Evolutionary conservation across 2,113 vertebrate species (phyloP).

Genomic region (Leptobrachium ailaonicum): DNA sequence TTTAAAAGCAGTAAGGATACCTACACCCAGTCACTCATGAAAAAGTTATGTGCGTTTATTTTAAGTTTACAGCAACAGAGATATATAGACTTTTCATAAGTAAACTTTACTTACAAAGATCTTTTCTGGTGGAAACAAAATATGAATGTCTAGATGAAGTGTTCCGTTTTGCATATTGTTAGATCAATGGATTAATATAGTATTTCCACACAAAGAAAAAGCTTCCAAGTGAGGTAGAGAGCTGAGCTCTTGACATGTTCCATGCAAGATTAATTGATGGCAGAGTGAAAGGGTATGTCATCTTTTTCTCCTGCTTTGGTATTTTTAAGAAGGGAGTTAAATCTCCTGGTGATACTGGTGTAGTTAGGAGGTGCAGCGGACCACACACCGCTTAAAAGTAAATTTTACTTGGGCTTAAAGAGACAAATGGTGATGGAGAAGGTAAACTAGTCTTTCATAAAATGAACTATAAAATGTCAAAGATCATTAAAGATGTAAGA

Average conservation of each 20-base stretch:
- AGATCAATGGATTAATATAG: not conserved
- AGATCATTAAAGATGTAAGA: constrained; percentile 35
- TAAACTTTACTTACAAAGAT: constrained; percentile 14
- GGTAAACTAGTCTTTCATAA: constrained; percentile 34
- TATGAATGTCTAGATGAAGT: not conserved
- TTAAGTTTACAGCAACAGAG: not conserved
- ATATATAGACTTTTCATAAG: constrained; percentile 14
- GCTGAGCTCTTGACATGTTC: not conserved
- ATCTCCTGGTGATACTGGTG: constrained; percentile 16
- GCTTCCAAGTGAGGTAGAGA: not conserved
- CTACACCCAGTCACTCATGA: not conserved
- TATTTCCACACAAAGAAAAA: constrained; percentile 7
- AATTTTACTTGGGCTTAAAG: constrained; percentile 34
- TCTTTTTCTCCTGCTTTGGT: constrained; percentile 11
- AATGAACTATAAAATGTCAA: constrained; percentile 39
- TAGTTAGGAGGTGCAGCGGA: constrained; percentile 17
- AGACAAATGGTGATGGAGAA: constrained; percentile 34
- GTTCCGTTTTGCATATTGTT: not conserved
- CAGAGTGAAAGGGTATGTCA: constrained; percentile 27
- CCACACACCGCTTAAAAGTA: constrained; percentile 34
- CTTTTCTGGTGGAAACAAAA: constrained; percentile 5
- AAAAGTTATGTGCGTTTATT: not conserved
- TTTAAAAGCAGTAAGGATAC: constrained; percentile 16
- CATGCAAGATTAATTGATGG: constrained; percentile 11
- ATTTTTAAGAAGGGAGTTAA: constrained; percentile 16